phyloP scores from a whole-genome alignment of 2,888 invertebrate species.

The Ophion ellenae region DNA sequence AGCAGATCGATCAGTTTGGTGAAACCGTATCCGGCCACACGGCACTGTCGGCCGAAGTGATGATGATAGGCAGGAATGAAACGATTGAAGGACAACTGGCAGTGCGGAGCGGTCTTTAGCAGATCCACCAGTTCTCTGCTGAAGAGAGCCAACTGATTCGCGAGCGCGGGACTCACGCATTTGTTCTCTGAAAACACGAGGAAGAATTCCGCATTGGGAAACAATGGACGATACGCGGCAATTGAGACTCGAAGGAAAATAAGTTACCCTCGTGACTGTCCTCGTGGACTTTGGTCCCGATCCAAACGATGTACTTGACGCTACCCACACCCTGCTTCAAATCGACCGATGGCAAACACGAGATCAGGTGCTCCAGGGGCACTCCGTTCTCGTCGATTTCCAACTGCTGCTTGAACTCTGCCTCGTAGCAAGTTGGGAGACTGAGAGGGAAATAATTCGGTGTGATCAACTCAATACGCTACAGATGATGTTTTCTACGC shows the following conservation, averaged over 20 bases:
- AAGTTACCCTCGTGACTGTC: conserved; percentile 79
- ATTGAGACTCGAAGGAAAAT: background rate
- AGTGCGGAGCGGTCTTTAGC: conserved; percentile 91
- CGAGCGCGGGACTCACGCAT: conserved; percentile 88
- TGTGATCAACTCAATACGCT: too few relatives aligned
- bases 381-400: conserved; percentile 90
- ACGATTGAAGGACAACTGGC: conserved; percentile 92
- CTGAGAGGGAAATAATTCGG: conserved; percentile 82
- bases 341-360: conserved; percentile 91
- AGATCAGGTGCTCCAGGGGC: conserved; percentile 94
- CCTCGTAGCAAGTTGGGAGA: conserved; percentile 92
- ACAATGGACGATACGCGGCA: too few relatives aligned
- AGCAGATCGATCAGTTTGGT: conserved; percentile 96
- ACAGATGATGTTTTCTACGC: too few relatives aligned
- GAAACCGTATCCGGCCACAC: conserved; percentile 98
- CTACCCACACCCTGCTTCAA: conserved; percentile 84
- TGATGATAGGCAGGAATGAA: conserved; percentile 98
- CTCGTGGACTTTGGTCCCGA: conserved; percentile 77
- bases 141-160: conserved; percentile 91
- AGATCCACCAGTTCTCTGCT: conserved; percentile 95
- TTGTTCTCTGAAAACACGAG: conserved; percentile 79
- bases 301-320: conserved; percentile 86
- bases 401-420: conserved; percentile 88
- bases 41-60: conserved; percentile 97
- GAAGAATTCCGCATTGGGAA: too few relatives aligned